Conservation (phyloP, 2,888 invertebrate genomes). For the Caenorhabditis sp. region DNA sequence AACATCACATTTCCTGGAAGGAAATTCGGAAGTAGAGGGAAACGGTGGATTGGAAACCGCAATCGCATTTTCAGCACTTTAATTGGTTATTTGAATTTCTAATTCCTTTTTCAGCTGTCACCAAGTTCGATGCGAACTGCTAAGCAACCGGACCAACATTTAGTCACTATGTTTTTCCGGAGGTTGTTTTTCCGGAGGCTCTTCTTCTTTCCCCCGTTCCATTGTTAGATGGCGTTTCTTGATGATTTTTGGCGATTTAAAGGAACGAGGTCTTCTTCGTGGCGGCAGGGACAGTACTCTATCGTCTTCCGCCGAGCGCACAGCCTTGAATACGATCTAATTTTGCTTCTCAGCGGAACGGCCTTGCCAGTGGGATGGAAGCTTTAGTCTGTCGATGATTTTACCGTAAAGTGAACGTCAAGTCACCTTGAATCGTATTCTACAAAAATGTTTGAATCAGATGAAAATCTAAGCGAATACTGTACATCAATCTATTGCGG, state of each 20-base stretch:
- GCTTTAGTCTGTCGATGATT: background rate
- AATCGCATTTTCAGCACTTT: background rate
- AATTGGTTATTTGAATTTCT: background rate
- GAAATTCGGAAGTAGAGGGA: background rate
- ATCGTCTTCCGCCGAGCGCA: conserved; percentile 4
- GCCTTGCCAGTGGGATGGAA: background rate
- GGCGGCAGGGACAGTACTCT: background rate
- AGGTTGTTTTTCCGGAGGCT: background rate
- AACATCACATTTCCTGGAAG: background rate
- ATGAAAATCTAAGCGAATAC: no score
- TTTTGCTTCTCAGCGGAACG: conserved; percentile 19
- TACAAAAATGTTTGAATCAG: no score
- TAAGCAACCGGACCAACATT: conserved; percentile 2
- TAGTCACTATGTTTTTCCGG: background rate
- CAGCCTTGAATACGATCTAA: conserved; percentile 39
- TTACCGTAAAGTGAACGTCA: no score
- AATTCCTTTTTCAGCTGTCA: conserved; percentile 1
- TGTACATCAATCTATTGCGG: no score
- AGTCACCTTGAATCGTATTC: no score
- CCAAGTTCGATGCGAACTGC: background rate
- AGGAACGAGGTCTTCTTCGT: conserved; percentile 33
- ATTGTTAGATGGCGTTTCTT: background rate
- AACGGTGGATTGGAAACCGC: background rate
- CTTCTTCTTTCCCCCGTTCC: background rate
- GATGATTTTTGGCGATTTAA: conserved; percentile 19